Evolutionary conservation across 1,140 invertebrate genomes (phyloP).

Genomic region (Idris sp.): DNA sequence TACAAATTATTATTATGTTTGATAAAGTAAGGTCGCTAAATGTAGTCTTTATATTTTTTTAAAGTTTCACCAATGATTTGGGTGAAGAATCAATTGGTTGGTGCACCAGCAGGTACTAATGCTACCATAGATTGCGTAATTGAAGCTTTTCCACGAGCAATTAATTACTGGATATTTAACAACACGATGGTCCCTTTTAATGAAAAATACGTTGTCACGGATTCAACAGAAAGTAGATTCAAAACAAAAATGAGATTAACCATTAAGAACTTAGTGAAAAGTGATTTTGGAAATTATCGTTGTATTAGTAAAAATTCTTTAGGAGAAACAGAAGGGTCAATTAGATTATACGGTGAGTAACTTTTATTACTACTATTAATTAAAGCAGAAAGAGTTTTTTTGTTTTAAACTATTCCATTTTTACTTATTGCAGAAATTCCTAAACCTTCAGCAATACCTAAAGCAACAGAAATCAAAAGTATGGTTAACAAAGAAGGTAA

Average conservation of each 20-base stretch:
- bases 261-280: constrained; percentile 86
- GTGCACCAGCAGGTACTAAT: constrained; percentile 90
- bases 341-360: constrained; percentile 93
- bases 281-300: constrained; percentile 90
- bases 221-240: constrained; percentile 88
- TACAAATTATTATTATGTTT: too few relatives aligned
- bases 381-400: too few relatives aligned
- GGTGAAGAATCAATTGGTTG: constrained; percentile 94
- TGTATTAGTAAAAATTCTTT: constrained; percentile 95
- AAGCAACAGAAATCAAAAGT: constrained; percentile 83
- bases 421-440: constrained; percentile 82
- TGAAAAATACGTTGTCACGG: constrained; percentile 86
- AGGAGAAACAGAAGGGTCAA: constrained; percentile 94
- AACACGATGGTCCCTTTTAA: constrained; percentile 90
- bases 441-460: constrained; percentile 82
- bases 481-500: constrained; percentile 83
- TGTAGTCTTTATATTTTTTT: too few relatives aligned
- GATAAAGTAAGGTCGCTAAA: too few relatives aligned
- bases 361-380: too few relatives aligned
- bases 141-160: constrained; percentile 93
- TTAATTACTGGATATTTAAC: constrained; percentile 94
- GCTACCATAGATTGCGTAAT: constrained; percentile 95
- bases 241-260: constrained; percentile 91
- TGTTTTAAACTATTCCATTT: too few relatives aligned
- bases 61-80: constrained; percentile 94